Evolutionary conservation across 2,113 vertebrate species (phyloP), one percentile per base, ranked within the genome.

Genomic region (Chaetodon auriga): DNA sequence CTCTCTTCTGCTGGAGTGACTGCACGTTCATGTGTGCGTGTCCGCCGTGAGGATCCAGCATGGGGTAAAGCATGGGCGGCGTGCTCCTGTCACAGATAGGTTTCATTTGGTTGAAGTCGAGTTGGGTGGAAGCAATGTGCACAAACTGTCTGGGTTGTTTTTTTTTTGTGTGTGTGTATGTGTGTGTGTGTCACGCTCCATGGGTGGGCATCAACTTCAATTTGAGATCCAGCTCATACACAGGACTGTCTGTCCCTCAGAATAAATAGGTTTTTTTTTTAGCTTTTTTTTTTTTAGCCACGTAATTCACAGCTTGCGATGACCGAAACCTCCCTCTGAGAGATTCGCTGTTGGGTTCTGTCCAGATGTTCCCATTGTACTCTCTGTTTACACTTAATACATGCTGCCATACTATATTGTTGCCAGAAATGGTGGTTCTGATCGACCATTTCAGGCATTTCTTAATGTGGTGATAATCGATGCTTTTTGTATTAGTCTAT

Each of bases 131-230:
- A 81, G 75, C 49, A 51, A 83, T 80, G 45, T 13, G 19, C 49
- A 46, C 49, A 78, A 66, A 58, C 70, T 55, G 74, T 70, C 81
- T 60, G 53, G 18, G 19, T 43, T 53, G 53, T 23, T 36, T 38
- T 38, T 16, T 46, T 55, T 68, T 23, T 53, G 13, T 61, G n/a
- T 5, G 18, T 60, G 76, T 43, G 19, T 49, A 19, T 68, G 53
- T 55, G 38, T 35, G 16, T 54, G 74, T 48, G 23, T 68, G 62
- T 80, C 58, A 46, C 5, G 30, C 66, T 86, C 82, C 1, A 61
- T 80, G 65, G 88, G 84, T 76, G 87, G 84, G 66, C 77, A 71
- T 91, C 87, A 77, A 23, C 76, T 86, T 81, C 49, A 86, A 75
- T 90, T 84, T 86, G 64, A 65, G 51, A 82, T 75, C 38, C 71